phyloP scores from a whole-genome alignment of 2,797 vertebrate genomes.

The Anguilla pacifica region DNA sequence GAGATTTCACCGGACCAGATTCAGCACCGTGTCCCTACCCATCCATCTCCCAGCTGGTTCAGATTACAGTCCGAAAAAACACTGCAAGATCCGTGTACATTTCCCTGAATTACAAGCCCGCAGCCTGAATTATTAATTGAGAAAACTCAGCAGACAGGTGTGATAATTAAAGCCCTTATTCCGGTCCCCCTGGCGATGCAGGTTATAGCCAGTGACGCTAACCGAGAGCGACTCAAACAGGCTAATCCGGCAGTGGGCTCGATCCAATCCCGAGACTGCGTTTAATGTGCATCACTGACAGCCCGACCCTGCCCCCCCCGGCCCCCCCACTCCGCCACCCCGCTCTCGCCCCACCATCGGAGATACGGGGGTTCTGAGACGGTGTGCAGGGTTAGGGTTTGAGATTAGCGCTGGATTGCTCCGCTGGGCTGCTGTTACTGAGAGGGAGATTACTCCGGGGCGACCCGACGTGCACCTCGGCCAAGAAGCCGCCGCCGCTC shows the following conservation, averaged over 20 bases:
- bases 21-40: background rate
- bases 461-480: background rate
- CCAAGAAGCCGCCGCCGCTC: background rate
- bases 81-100: background rate
- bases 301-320: background rate
- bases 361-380: background rate
- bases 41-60: background rate
- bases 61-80: background rate
- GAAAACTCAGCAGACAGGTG: background rate
- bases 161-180: slow-evolving; percentile 25
- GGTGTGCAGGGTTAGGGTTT: too few species aligned
- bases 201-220: slow-evolving; percentile 8
- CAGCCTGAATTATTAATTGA: background rate
- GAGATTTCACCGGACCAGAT: background rate
- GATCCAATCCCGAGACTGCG: background rate
- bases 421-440: background rate
- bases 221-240: background rate
- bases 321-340: too few species aligned
- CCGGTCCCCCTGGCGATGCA: background rate
- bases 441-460: background rate
- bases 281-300: background rate
- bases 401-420: background rate
- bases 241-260: background rate
- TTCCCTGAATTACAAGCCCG: background rate
- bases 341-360: background rate